Conservation (phyloP, 2,888 invertebrate genomes). For the Bombylius discolor region DNA sequence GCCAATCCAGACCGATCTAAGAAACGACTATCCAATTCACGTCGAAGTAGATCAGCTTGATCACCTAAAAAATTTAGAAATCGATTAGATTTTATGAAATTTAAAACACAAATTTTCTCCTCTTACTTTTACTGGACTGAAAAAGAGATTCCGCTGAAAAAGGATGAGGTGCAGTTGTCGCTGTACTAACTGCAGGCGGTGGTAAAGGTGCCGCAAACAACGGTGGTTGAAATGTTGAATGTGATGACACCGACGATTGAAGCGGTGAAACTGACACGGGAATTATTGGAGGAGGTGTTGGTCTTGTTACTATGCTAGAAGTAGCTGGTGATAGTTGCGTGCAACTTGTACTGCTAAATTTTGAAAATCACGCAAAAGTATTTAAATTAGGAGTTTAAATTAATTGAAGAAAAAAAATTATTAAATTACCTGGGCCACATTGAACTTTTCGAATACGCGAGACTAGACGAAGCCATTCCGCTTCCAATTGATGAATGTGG, state of each 20-base stretch:
- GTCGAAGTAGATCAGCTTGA: constrained; percentile 71
- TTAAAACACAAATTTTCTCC: neutral
- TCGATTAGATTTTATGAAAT: neutral
- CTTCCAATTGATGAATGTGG: constrained; percentile 16
- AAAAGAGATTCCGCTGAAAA: constrained; percentile 81
- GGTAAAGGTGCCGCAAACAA: constrained; percentile 54
- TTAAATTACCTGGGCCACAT: constrained; percentile 32
- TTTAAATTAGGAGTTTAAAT: no score
- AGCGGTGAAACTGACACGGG: constrained; percentile 15
- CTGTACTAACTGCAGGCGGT: constrained; percentile 31
- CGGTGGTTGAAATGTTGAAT: constrained; percentile 44
- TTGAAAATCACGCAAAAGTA: no score
- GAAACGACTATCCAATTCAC: constrained; percentile 83
- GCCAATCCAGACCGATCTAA: constrained; percentile 68
- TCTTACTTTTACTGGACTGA: constrained; percentile 59
- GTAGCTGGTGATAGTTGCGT: constrained; percentile 38
- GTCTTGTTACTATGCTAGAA: constrained; percentile 40
- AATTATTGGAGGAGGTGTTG: constrained; percentile 40
- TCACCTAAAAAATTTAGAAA: constrained; percentile 37
- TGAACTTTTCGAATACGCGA: constrained; percentile 26
- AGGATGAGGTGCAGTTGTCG: constrained; percentile 59
- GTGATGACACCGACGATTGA: constrained; percentile 38
- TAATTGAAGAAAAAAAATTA: neutral
- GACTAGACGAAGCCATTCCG: constrained; percentile 22
- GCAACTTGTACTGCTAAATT: constrained; percentile 22